A percentile compares a stretch with the other conserved stretches of the same genome.
These are phyloP conservation scores for Lerista edwardsae DNA, from an alignment of 2,797 vertebrate genomes.

Conservation along the genomic window DNA sequence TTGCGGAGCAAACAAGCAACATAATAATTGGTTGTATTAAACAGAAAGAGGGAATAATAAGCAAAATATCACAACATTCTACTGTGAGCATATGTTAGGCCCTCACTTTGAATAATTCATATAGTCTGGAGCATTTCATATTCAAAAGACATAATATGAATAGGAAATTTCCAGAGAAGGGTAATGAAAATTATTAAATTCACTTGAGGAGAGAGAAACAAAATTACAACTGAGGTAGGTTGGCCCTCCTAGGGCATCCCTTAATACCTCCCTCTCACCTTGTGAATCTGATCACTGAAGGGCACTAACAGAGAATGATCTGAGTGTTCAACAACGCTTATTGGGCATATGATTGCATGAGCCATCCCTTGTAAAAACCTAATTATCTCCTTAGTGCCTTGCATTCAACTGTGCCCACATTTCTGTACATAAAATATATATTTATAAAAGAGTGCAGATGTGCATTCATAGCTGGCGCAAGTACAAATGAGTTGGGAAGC, in stretches of 20 bases:
- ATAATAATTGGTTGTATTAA: fast-evolving
- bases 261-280: neutral
- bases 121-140: neutral
- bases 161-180: slow-evolving; percentile 13
- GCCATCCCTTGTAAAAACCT: neutral
- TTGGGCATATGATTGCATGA: neutral
- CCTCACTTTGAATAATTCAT: slow-evolving; percentile 16
- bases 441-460: neutral
- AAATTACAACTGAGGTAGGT: slow-evolving; percentile 1
- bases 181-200: slow-evolving; percentile 24
- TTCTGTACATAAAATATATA: neutral
- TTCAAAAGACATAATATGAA: slow-evolving; percentile 30
- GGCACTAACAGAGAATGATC: neutral
- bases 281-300: fast-evolving
- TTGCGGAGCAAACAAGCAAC: neutral
- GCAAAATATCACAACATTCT: slow-evolving; percentile 28
- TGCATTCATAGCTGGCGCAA: neutral
- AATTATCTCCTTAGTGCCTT: neutral
- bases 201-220: slow-evolving; percentile 5
- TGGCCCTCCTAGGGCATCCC: neutral
- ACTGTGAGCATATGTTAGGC: neutral
- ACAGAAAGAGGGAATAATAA: slow-evolving; percentile 12
- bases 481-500: neutral
- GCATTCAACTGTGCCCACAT: fast-evolving
- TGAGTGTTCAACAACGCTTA: neutral